Evolutionary conservation across 2,888 invertebrate species (phyloP).

Genomic region (Calameuta pallipes): DNA sequence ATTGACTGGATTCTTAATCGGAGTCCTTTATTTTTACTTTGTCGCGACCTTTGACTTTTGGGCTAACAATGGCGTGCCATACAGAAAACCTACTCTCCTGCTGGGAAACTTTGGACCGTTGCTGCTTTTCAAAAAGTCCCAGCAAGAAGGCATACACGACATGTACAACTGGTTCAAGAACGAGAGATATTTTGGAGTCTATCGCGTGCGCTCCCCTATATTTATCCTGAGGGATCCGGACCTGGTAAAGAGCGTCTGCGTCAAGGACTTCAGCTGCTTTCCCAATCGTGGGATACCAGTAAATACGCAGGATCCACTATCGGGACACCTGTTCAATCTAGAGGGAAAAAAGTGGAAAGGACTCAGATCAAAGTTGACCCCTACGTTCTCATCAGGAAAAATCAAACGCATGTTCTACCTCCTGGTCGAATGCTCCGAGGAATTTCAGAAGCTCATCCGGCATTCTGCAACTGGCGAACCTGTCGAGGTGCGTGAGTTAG

Average conservation of each 20-base stretch:
- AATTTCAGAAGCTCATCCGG: slow-evolving; percentile 53
- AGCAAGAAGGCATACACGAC: slow-evolving; percentile 52
- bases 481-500: slow-evolving; percentile 64
- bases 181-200: slow-evolving; percentile 56
- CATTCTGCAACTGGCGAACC: slow-evolving; percentile 22
- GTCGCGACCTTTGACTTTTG: slow-evolving; percentile 57
- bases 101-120: slow-evolving; percentile 55
- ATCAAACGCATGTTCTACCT: slow-evolving; percentile 67
- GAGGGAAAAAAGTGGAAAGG: slow-evolving; percentile 65
- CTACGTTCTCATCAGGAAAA: slow-evolving; percentile 68
- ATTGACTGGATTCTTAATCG: slow-evolving; percentile 34
- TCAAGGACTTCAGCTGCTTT: slow-evolving; percentile 55
- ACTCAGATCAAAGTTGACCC: slow-evolving; percentile 66
- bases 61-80: slow-evolving; percentile 52
- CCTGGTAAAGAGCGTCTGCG: slow-evolving; percentile 51
- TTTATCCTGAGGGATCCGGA: slow-evolving; percentile 58
- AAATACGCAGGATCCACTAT: slow-evolving; percentile 58
- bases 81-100: slow-evolving; percentile 52
- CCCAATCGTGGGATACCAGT: slow-evolving; percentile 58
- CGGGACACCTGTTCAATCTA: slow-evolving; percentile 63
- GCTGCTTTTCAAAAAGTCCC: slow-evolving; percentile 52
- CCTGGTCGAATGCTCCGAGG: slow-evolving; percentile 60
- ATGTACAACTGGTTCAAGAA: slow-evolving; percentile 59
- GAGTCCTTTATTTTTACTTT: slow-evolving; percentile 48
- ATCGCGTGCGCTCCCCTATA: slow-evolving; percentile 54